Evolutionary conservation across 2,888 invertebrate genomes (phyloP).

Genomic region (Nebria salina): DNA sequence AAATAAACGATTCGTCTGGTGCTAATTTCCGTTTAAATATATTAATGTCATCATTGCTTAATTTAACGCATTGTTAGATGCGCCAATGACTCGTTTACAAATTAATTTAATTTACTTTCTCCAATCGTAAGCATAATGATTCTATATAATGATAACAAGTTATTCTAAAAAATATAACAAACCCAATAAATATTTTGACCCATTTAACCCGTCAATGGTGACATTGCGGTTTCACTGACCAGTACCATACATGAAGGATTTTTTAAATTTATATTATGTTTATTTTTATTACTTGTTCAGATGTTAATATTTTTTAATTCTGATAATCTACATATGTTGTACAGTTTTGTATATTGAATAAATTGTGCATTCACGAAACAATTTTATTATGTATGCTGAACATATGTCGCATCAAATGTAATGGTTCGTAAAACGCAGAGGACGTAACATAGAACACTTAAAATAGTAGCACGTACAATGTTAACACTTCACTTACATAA

Average conservation of each 20-base stretch:
- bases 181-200: not conserved
- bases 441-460: constrained; percentile 3
- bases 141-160: not conserved
- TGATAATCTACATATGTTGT: too few species aligned
- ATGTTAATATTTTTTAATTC: not conserved
- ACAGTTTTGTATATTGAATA: not conserved
- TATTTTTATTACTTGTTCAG: too few species aligned
- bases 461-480: constrained; percentile 10
- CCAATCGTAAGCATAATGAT: not conserved
- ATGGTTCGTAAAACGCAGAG: not conserved
- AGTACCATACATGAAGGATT: too few species aligned
- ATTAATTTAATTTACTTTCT: not conserved
- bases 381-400: not conserved
- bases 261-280: too few species aligned
- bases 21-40: not conserved
- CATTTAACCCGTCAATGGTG: too few species aligned
- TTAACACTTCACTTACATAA: constrained; percentile 14
- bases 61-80: not conserved
- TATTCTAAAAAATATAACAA: not conserved
- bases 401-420: not conserved
- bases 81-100: not conserved
- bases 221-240: too few species aligned
- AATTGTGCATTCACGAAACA: not conserved
- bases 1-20: not conserved
- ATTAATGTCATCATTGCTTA: not conserved